phyloP scores from a whole-genome alignment of 2,113 vertebrate genomes.

The Ciconia maguari region DNA sequence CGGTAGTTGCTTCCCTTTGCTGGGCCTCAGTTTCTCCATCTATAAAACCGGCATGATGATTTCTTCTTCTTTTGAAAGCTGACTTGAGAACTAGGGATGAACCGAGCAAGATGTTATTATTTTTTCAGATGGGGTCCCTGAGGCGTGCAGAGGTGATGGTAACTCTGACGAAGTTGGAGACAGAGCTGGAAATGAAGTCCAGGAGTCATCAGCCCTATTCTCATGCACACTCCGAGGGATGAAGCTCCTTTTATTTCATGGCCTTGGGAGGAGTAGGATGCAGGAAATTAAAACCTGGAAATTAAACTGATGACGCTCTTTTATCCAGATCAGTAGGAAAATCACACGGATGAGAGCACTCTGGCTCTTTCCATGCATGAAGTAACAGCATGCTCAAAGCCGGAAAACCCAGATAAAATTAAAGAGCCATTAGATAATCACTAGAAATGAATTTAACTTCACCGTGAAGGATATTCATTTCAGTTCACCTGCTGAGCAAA shows the following conservation, averaged over 20 bases:
- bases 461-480: background rate
- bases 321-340: background rate
- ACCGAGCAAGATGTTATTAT: background rate
- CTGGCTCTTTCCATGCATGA: background rate
- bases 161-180: background rate
- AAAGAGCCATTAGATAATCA: background rate
- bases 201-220: background rate
- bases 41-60: background rate
- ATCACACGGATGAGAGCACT: background rate
- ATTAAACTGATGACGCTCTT: background rate
- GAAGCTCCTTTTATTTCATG: background rate
- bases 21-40: background rate
- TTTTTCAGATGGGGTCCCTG: background rate
- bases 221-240: accelerated
- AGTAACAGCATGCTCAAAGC: background rate
- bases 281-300: background rate
- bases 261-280: background rate
- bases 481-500: background rate
- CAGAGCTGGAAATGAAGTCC: background rate
- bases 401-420: background rate
- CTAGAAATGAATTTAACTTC: background rate
- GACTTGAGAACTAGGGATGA: background rate
- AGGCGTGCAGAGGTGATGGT: background rate
- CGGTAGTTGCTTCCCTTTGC: background rate
- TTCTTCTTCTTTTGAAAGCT: background rate